Evolutionary conservation across 2,113 vertebrate species (phyloP).

Genomic region (Lethenteron camtschaticum): DNA sequence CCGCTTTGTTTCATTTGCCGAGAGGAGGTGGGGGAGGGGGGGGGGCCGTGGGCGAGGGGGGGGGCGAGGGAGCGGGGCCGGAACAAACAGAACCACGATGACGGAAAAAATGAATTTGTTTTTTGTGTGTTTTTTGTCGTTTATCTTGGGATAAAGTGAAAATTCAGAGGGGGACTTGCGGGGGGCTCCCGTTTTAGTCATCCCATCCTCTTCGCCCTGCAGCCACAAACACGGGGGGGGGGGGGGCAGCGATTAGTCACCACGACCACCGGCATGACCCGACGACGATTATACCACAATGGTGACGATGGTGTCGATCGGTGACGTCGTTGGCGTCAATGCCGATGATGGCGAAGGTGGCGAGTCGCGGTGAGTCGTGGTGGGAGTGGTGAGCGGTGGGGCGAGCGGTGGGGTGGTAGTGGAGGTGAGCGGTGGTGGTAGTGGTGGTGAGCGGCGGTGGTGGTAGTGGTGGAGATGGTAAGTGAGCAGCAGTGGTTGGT

Average conservation of each 20-base stretch:
- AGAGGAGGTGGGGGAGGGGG: background rate
- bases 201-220: slow-evolving; percentile 4
- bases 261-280: background rate
- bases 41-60: background rate
- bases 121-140: too few species aligned
- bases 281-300: background rate
- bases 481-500: too few species aligned
- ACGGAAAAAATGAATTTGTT: background rate
- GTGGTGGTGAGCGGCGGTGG: too few species aligned
- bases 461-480: too few species aligned
- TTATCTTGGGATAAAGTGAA: too few species aligned
- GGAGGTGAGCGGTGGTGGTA: too few species aligned
- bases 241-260: background rate
- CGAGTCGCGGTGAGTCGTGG: background rate
- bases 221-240: background rate
- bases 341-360: background rate
- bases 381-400: background rate
- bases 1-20: too few species aligned
- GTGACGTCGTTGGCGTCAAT: background rate
- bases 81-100: background rate
- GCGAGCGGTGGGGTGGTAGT: background rate
- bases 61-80: background rate
- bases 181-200: background rate
- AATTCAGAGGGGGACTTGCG: background rate
- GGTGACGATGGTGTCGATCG: background rate